Percentiles rank a stretch among this genome's conserved stretches.
Conservation (phyloP, 1,140 invertebrate genomes). For the Fopius arisanus region DNA sequence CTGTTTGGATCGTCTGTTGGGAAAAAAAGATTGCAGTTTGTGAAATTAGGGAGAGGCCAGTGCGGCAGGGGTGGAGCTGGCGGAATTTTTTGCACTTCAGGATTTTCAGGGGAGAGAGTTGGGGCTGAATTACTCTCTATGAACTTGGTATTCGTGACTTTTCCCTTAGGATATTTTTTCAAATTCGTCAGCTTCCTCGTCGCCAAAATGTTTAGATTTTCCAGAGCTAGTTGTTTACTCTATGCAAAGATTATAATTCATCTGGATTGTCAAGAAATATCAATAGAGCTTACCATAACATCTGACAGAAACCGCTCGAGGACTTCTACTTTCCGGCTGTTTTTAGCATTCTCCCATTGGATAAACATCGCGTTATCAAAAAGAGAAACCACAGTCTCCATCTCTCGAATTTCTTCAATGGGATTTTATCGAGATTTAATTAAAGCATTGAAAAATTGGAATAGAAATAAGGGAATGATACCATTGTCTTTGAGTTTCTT, state of each 20-base stretch:
- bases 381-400: constrained; percentile 48
- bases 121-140: constrained; percentile 4
- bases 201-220: constrained; percentile 40
- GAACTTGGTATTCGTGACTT: neutral
- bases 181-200: constrained; percentile 34
- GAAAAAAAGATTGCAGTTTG: neutral
- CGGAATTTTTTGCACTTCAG: constrained; percentile 18
- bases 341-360: constrained; percentile 47
- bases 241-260: constrained; percentile 24
- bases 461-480: constrained; percentile 26
- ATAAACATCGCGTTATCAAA: constrained; percentile 50
- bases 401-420: constrained; percentile 48
- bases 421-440: constrained; percentile 20
- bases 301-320: constrained; percentile 47
- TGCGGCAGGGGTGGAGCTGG: constrained; percentile 22
- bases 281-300: constrained; percentile 37
- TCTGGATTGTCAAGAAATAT: neutral
- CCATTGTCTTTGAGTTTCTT: constrained; percentile 49
- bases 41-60: neutral
- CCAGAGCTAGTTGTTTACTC: constrained; percentile 50
- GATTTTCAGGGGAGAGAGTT: neutral
- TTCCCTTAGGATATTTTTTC: neutral
- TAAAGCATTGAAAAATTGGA: constrained; percentile 3
- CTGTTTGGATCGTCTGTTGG: neutral
- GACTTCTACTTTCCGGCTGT: constrained; percentile 38